These are phyloP conservation scores for Mustela nigripes DNA, from an alignment of 2,113 vertebrate species.

Conservation along the genomic window DNA sequence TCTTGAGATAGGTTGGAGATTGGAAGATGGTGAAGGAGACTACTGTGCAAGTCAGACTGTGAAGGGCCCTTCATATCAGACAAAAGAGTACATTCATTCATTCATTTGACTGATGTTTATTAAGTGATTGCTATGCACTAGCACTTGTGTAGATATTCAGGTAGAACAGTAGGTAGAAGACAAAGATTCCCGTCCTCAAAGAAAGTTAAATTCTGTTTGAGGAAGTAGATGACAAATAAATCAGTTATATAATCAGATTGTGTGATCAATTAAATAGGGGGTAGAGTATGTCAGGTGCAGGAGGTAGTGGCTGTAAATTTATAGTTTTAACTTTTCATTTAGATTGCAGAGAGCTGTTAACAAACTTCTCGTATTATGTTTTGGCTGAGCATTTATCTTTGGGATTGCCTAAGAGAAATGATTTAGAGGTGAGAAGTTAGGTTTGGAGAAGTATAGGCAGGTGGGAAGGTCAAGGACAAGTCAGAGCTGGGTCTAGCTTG, in stretches of 20 bases:
- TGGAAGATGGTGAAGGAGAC: background rate
- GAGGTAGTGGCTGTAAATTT: background rate
- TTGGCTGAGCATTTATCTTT: background rate
- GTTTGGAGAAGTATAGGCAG: background rate
- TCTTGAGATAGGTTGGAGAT: background rate
- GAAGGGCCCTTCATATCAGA: background rate
- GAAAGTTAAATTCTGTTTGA: conserved; percentile 30
- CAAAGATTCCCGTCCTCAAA: background rate
- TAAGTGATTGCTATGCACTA: background rate
- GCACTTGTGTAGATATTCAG: background rate
- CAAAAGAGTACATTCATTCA: background rate
- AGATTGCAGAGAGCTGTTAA: background rate
- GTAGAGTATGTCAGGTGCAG: background rate
- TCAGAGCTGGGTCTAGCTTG: background rate
- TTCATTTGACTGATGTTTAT: background rate
- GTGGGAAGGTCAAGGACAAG: background rate
- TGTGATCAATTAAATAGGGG: background rate
- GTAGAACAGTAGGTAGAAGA: background rate
- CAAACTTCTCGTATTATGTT: background rate
- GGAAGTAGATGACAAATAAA: background rate
- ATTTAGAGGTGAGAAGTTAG: conserved; percentile 5
- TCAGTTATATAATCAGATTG: background rate
- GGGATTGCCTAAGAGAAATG: background rate
- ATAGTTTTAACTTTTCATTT: background rate
- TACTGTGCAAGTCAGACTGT: background rate